phyloP scores from a whole-genome alignment of 2,888 invertebrate species.

The Lepetodrilus schrolli region DNA sequence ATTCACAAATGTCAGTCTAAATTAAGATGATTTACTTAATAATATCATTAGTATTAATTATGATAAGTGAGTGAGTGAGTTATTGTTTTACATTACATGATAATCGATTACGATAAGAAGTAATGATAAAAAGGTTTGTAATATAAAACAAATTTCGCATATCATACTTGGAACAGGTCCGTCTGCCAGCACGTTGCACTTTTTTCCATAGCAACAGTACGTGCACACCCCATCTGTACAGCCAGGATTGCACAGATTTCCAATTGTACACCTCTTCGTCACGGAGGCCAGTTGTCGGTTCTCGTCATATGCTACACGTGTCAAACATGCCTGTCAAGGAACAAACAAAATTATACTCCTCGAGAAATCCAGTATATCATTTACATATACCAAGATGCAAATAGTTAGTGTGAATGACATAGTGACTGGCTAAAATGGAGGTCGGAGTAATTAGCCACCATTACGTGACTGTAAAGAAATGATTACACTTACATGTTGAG shows the following conservation, averaged over 20 bases:
- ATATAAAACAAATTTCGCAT: too few species aligned
- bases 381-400: too few species aligned
- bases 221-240: conserved; percentile 33
- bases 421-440: too few species aligned
- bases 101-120: neutral
- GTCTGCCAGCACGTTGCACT: conserved; percentile 27
- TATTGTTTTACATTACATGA: neutral
- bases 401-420: too few species aligned
- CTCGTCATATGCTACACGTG: neutral
- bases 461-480: too few species aligned
- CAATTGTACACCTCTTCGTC: conserved; percentile 32
- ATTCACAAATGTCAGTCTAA: too few species aligned
- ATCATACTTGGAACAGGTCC: conserved; percentile 28
- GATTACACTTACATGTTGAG: neutral
- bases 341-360: too few species aligned
- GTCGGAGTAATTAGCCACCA: too few species aligned
- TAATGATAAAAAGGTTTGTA: neutral
- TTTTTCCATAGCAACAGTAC: conserved; percentile 32
- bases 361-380: too few species aligned
- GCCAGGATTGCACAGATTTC: conserved; percentile 32
- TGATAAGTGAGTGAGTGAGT: too few species aligned
- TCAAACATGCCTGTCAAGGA: conserved; percentile 28
- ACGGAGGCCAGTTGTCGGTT: neutral
- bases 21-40: too few species aligned
- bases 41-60: neutral